These are phyloP conservation scores for Cheirogaleus medius DNA, from an alignment of 2,113 vertebrate species.

Conservation along the genomic window DNA sequence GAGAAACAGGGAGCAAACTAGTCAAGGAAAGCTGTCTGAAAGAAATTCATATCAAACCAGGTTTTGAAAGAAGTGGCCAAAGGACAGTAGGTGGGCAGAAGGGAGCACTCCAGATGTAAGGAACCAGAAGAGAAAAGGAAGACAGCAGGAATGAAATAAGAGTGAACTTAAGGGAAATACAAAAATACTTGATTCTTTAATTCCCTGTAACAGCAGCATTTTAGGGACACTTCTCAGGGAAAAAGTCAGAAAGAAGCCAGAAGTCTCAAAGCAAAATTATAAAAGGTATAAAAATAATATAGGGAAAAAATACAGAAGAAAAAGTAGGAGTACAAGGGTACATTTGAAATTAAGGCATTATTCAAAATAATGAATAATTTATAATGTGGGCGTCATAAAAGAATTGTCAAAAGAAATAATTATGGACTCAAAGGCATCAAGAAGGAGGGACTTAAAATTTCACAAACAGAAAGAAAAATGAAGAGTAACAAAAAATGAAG, in stretches of 20 bases:
- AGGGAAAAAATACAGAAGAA: background rate
- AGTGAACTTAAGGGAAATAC: background rate
- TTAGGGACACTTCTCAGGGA: background rate
- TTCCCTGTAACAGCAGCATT: background rate
- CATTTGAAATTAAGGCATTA: slow-evolving; percentile 47
- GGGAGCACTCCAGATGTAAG: background rate
- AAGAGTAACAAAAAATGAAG: background rate
- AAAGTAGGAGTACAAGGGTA: background rate
- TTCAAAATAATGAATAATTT: slow-evolving; percentile 58
- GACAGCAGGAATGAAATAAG: background rate
- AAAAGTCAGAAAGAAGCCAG: slow-evolving; percentile 24
- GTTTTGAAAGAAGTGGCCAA: background rate
- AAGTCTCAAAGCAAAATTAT: background rate
- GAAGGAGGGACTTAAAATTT: background rate
- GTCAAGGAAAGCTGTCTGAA: background rate
- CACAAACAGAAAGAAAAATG: slow-evolving; percentile 17
- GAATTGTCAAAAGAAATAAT: slow-evolving; percentile 22
- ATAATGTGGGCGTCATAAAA: background rate
- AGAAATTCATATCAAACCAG: background rate
- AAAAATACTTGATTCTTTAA: background rate
- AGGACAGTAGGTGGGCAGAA: background rate
- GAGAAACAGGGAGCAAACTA: background rate
- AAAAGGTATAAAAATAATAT: background rate
- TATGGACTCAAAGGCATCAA: background rate
- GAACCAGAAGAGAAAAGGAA: background rate